Base-by-base conservation (phyloP, 2,113 vertebrate genomes). In the Pedionomus torquatus region DNA sequence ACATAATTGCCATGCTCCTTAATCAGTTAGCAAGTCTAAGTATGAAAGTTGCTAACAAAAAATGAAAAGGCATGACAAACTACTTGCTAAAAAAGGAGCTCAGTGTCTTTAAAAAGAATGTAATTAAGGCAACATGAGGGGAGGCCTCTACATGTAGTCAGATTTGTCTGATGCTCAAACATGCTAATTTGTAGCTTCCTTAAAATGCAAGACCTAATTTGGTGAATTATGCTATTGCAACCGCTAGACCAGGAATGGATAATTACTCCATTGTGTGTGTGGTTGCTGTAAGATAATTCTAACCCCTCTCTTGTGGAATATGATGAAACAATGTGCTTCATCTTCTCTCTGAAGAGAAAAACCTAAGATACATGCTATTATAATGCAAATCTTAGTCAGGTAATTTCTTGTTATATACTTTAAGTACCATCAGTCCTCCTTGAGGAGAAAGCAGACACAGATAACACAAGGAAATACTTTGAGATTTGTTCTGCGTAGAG, bases 191-290 rank as follows among this genome's bases (percentile, higher is more conserved):
- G 31, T 60, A 74, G 63, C 63, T 93, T 89, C 49, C 91, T 63
- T 72, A 74, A 96, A 96, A 88, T 48, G 37, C 93, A 51, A 70
- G 21, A 64, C 88, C 60, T 89, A 60, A 92, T 97, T 94, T 95
- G 57, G 71, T 83, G 89, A 89, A 90, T 90, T 70, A 89, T 61
- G 51, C 35, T 89, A 74, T 51, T 86, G 17, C 86, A 90, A 61
- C 6, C 0, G 35, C 76, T 55, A 86, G n/a, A 64, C 19, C 33
- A 85, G 79, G 49, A 70, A 80, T 10, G 7, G 79, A 52, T 92
- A 94, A 83, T 93, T 93, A 84, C 66, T 71, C 25, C 83, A 85
- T 39, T 16, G 51, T 61, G 44, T 3, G 1, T 82, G 69, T 75
- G 25, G 46, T 80, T 74, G 13, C 86, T 84, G 30, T 63, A n/a